Base-by-base conservation (phyloP, 2,888 invertebrate species). In the Galerucella nymphaeae region DNA sequence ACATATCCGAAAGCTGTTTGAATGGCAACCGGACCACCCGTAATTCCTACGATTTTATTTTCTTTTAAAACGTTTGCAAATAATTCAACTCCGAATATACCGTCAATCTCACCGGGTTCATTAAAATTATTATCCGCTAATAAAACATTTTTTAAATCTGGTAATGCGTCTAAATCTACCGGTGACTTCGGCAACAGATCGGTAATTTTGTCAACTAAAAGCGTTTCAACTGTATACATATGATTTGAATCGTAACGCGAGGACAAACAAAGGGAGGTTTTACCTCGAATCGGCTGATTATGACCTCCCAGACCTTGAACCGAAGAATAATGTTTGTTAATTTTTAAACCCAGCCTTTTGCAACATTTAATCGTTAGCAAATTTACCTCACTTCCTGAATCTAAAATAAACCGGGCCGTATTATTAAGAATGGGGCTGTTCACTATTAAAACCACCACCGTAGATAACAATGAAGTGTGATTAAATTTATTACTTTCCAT, bases 1-100 rank as follows among this genome's bases (percentile, higher is more conserved):
- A 23, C 23, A 23, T 23, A 23, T 2, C 23, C 23, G 23, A 23
- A 23, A 23, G 23, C 3, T 23, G 23, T 23, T 23, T 23, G 23
- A 23, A 23, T 23, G 23, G 23, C 23, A 23, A 23, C 23, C 23
- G 23, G 23, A 23, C 23, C 23, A 3, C 23, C 23, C 23, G 23
- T 23, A 23, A 23, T 23, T 23, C 23, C 23, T 3, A 23, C 23
- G 20, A 58, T 20, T 58, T 18, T 16, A 58, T 20, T 20, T 20
- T 16, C 13, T 20, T 18, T 13, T 20, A 58, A 20, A 6, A 58
- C 5, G 10, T 13, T 13, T 20, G 20, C 16, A 20, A 58, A 58
- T 13, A 58, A 20, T 58, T 58, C 58, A 13, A 20, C 58, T 5
- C 58, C 58, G 8, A 58, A 13, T 16, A 58, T 58, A 58, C 58